Evolutionary conservation across 2,113 vertebrate genomes (phyloP).

Genomic region (Osmerus eperlanus): DNA sequence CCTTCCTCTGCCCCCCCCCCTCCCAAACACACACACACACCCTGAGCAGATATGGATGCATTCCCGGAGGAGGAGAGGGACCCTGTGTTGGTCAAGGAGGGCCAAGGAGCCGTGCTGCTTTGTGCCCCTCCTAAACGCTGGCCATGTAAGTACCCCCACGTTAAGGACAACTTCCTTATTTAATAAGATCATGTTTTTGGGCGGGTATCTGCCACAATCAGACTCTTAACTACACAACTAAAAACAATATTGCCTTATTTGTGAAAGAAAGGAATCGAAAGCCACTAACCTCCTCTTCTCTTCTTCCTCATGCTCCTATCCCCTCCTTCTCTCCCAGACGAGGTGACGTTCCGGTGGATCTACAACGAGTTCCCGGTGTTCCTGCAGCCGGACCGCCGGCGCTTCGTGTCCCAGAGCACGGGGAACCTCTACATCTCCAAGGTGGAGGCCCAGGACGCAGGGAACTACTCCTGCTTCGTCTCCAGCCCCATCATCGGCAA

Average conservation of each 20-base stretch:
- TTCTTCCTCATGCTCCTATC: neutral
- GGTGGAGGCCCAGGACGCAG: conserved; percentile 88
- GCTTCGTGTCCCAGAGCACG: conserved; percentile 92
- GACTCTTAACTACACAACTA: too few species aligned
- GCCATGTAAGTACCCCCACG: conserved; percentile 75
- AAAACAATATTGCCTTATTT: too few species aligned
- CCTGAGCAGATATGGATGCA: conserved; percentile 79
- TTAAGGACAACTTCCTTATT: neutral
- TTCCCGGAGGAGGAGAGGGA: conserved; percentile 91
- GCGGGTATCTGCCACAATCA: too few species aligned
- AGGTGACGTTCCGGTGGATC: conserved; percentile 95
- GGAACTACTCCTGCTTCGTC: conserved; percentile 97
- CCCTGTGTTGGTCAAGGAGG: conserved; percentile 84
- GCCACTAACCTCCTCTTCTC: neutral
- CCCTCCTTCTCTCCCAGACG: conserved; percentile 68
- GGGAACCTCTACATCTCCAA: conserved; percentile 97
- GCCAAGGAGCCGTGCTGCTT: conserved; percentile 88
- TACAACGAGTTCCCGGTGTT: conserved; percentile 95
- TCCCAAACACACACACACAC: too few species aligned
- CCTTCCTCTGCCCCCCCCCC: too few species aligned
- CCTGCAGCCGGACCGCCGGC: conserved; percentile 84
- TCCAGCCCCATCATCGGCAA: conserved; percentile 89
- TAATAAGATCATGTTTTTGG: neutral
- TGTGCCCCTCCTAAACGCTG: conserved; percentile 87
- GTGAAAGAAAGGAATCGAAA: neutral